Base-by-base conservation (phyloP, 2,113 vertebrate genomes). In the Mesitornis unicolor region DNA sequence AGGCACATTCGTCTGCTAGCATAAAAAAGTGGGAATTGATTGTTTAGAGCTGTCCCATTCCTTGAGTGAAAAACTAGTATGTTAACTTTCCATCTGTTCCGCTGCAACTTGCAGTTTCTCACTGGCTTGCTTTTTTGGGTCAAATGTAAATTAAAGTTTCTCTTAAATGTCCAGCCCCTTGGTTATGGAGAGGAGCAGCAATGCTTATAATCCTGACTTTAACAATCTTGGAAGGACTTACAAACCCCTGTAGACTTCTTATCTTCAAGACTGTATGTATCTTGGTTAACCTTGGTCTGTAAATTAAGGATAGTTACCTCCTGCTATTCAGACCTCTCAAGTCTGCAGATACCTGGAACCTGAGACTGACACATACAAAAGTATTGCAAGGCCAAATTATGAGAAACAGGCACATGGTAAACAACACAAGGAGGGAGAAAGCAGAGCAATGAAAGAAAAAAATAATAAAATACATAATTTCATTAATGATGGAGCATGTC, bases 301-400 rank as follows among this genome's bases (percentile, higher is more conserved):
- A 89, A 93, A 93, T 96, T 85, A 95, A 87, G 48, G 48, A 70
- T 87, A 91, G 89, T 91, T 84, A 81, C 40, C 40, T 88, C 69
- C 68, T 89, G 47, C 29, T 91, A 57, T 81, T 91, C 70, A 85
- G 57, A 51, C 8, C 6, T 89, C 57, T 67, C 25, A 31, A 26
- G 15, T 84, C 65, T 84, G 38, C 25, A 78, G 56, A 36, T 71
- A 79, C 22, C 24, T 75, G 61, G 18, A 89, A 87, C 60, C 40
- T 54, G 71, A 94, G 45, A 83, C 3, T 84, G 64, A 69, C 64
- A 38, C 45, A 50, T 21, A 36, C 51, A 64, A 47, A 78, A 76
- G 4, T 19, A 43, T 40, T 78, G 10, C 48, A 74, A 69, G 31
- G 28, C 53, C 42, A 95, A 86, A 76, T 79, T 59, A 57, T 75